Percentiles rank a stretch among this genome's conserved stretches.
Conservation (phyloP, 2,113 vertebrate species). For the Hyperoodon ampullatus region DNA sequence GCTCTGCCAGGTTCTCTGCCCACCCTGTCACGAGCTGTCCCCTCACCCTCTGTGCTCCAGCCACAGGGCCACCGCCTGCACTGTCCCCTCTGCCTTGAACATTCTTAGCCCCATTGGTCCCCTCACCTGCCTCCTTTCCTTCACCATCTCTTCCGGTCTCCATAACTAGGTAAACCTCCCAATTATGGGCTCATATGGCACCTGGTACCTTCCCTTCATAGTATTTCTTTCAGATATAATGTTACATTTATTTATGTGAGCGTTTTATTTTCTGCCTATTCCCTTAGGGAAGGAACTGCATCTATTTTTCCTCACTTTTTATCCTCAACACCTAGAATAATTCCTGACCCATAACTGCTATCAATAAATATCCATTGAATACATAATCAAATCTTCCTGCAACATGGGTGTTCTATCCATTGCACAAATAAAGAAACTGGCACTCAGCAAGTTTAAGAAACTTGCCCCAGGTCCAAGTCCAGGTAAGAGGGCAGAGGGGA, state of each 20-base stretch:
- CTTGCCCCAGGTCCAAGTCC: neutral
- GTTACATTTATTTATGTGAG: neutral
- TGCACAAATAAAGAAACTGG: neutral
- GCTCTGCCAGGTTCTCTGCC: neutral
- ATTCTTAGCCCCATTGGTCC: rapidly evolving
- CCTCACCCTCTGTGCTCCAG: too few species aligned
- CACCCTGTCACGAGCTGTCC: neutral
- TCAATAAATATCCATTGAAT: neutral
- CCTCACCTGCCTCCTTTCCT: neutral
- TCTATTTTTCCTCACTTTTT: constrained; percentile 13
- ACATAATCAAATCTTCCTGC: neutral
- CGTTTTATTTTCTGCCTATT: neutral
- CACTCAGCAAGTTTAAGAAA: neutral
- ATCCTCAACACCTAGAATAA: neutral
- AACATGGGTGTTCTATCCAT: neutral
- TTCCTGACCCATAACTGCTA: neutral
- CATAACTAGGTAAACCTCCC: neutral
- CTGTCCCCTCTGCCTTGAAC: neutral
- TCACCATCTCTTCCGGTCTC: neutral
- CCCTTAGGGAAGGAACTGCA: neutral
- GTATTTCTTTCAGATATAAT: neutral
- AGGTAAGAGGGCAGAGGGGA: neutral
- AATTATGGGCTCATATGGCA: neutral
- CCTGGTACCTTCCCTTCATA: neutral
- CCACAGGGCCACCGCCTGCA: neutral